Evolutionary conservation across 2,888 invertebrate genomes (phyloP).

Genomic region (Ryuthela nishihirai): DNA sequence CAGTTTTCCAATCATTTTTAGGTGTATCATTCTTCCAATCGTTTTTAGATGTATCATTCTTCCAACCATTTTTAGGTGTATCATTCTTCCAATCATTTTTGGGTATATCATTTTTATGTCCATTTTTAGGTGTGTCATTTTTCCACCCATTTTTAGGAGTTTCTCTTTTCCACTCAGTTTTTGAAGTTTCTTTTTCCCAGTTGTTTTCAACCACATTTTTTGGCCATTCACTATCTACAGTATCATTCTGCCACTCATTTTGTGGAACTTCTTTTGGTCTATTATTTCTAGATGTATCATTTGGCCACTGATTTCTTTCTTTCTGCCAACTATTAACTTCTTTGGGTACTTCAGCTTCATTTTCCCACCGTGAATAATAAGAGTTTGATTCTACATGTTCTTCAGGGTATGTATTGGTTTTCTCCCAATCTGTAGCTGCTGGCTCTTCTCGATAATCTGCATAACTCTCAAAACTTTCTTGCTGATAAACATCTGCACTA

Average conservation of each 20-base stretch:
- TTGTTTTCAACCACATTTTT: slow-evolving; percentile 15
- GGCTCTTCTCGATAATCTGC: slow-evolving; percentile 27
- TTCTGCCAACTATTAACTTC: neutral
- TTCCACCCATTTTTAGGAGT: no score
- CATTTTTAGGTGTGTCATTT: neutral
- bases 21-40: slow-evolving; percentile 23
- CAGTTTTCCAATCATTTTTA: neutral
- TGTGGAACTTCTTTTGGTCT: slow-evolving; percentile 6
- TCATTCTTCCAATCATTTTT: neutral
- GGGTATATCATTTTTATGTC: neutral
- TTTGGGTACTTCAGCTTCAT: slow-evolving; percentile 4
- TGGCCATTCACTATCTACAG: slow-evolving; percentile 23
- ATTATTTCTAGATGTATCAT: slow-evolving; percentile 2
- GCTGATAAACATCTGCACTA: slow-evolving; percentile 37
- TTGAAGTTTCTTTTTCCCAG: neutral
- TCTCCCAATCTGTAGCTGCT: slow-evolving; percentile 4
- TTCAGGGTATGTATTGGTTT: slow-evolving; percentile 9
- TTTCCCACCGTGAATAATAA: slow-evolving; percentile 23
- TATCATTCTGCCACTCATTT: slow-evolving; percentile 28
- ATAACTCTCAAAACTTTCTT: slow-evolving; percentile 40
- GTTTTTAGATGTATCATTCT: neutral
- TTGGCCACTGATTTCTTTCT: slow-evolving; percentile 6
- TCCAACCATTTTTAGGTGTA: neutral
- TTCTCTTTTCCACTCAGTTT: neutral
- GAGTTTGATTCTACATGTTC: slow-evolving; percentile 12